A percentile compares a stretch with the other conserved stretches of the same genome.
Evolutionary conservation across 2,888 invertebrate genomes (phyloP).

Genomic region (Brachylomia viminalis): DNA sequence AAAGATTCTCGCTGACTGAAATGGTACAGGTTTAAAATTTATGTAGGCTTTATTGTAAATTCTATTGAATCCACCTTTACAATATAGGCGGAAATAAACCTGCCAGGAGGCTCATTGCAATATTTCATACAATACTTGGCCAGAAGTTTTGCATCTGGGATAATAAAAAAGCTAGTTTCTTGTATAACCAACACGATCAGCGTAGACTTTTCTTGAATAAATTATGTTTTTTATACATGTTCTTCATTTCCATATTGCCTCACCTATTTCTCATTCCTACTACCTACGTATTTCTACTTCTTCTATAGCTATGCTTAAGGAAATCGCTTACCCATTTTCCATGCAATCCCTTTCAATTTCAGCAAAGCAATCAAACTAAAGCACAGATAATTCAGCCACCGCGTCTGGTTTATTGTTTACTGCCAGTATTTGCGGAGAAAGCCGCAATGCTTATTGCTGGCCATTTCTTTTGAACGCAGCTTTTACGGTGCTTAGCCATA

Average conservation of each 20-base stretch:
- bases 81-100: background rate
- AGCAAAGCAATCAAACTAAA: slow-evolving; percentile 29
- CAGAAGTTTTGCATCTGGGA: background rate
- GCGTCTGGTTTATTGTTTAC: slow-evolving; percentile 55
- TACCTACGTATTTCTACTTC: background rate
- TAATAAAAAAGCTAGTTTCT: background rate
- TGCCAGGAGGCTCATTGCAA: background rate
- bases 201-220: background rate
- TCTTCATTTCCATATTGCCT: background rate
- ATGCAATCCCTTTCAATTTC: slow-evolving; percentile 29
- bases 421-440: slow-evolving; percentile 65
- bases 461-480: slow-evolving; percentile 65
- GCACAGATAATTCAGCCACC: slow-evolving; percentile 29
- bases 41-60: slow-evolving; percentile 7
- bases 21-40: slow-evolving; percentile 9
- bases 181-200: background rate
- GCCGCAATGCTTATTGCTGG: slow-evolving; percentile 57
- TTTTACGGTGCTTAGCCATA: slow-evolving; percentile 64
- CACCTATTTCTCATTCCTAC: background rate
- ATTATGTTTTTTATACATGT: background rate
- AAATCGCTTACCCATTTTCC: slow-evolving; percentile 11
- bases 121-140: background rate
- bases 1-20: slow-evolving; percentile 11
- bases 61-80: background rate
- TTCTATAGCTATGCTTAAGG: background rate